Percentiles rank a stretch among this genome's conserved stretches.
phyloP scores from a whole-genome alignment of 2,888 invertebrate species.

The Caenorhabditis drosophilae region DNA sequence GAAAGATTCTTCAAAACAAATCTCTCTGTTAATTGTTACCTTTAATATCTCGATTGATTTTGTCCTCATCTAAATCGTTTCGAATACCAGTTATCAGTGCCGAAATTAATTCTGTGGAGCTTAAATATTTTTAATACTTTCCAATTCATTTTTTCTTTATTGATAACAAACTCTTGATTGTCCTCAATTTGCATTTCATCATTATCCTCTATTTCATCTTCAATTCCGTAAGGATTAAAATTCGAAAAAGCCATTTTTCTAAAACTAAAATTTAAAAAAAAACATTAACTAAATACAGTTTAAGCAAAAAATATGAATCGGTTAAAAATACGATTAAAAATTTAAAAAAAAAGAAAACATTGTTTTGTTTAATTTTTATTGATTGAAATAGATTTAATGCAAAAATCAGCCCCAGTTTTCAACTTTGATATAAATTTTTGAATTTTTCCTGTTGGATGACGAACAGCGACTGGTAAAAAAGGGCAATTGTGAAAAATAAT shows the following conservation, averaged over 20 bases:
- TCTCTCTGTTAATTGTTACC: neutral
- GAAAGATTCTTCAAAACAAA: neutral
- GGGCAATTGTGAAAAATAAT: constrained; percentile 61
- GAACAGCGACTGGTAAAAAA: constrained; percentile 56
- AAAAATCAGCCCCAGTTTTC: neutral
- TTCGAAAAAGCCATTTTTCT: too few species aligned
- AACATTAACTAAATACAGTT: neutral
- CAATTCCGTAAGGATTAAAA: too few species aligned
- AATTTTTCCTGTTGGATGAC: constrained; percentile 4
- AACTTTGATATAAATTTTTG: constrained; percentile 7
- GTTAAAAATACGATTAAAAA: constrained; percentile 6
- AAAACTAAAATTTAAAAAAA: too few species aligned
- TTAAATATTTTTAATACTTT: too few species aligned
- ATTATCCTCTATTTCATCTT: too few species aligned
- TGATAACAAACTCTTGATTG: too few species aligned
- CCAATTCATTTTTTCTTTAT: too few species aligned
- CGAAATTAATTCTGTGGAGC: constrained; percentile 14
- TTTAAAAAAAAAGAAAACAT: neutral
- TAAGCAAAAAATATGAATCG: constrained; percentile 3
- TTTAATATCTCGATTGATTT: constrained; percentile 13
- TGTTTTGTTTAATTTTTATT: neutral
- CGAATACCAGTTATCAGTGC: constrained; percentile 21
- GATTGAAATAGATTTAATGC: constrained; percentile 4
- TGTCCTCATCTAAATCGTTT: constrained; percentile 2
- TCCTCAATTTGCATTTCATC: too few species aligned